A percentile compares a stretch with the other conserved stretches of the same genome.
Conservation (phyloP, 2,888 invertebrate species). For the Tachina lurida region DNA sequence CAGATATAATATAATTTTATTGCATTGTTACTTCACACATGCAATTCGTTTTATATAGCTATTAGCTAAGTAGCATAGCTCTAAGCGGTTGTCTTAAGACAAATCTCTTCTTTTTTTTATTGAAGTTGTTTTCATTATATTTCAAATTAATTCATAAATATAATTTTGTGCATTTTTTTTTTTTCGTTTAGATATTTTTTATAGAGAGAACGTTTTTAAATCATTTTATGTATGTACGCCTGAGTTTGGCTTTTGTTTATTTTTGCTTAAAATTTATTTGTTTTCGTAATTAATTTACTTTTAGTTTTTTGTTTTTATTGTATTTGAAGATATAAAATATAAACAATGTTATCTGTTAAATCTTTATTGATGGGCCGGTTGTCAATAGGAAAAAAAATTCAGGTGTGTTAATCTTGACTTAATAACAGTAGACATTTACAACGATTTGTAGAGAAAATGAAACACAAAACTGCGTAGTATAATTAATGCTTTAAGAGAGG, state of each 20-base stretch:
- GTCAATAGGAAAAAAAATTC: not conserved
- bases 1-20: no score
- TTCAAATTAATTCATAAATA: no score
- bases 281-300: slow-evolving; percentile 24
- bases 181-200: no score
- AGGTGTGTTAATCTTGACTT: not conserved
- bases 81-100: no score
- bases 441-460: not conserved
- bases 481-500: not conserved
- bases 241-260: not conserved
- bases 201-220: no score
- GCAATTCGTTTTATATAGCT: no score
- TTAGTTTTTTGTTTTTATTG: not conserved
- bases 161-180: no score
- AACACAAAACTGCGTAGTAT: slow-evolving; percentile 6
- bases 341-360: not conserved
- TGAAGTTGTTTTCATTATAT: no score
- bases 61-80: no score
- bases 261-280: slow-evolving; percentile 10
- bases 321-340: not conserved
- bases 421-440: not conserved
- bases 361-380: slow-evolving; percentile 2
- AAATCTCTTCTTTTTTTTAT: no score
- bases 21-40: no score
- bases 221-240: not conserved